These are phyloP conservation scores for Datnioides undecimradiatus DNA, from an alignment of 2,113 vertebrate genomes.

Conservation along the genomic window DNA sequence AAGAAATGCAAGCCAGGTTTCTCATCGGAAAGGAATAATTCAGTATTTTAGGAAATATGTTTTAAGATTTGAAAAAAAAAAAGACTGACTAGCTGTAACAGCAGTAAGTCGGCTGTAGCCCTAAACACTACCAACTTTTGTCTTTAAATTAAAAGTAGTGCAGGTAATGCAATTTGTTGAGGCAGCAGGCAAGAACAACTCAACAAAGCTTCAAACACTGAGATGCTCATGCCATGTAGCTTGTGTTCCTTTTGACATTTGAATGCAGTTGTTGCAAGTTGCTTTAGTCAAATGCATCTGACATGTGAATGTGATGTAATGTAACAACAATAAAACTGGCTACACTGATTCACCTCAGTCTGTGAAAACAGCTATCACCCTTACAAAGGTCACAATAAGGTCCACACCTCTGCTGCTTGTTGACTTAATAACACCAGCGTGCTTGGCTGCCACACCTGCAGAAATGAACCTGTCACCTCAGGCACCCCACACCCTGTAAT, in stretches of 20 bases:
- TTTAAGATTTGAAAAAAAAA: too few species aligned
- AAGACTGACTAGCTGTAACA: too few species aligned
- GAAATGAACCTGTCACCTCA: background rate
- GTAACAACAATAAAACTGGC: background rate
- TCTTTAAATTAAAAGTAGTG: background rate
- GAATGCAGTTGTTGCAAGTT: background rate
- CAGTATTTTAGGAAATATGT: background rate
- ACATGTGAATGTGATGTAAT: background rate
- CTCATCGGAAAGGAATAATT: background rate
- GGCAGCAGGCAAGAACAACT: background rate
- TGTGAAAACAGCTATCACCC: constrained; percentile 3
- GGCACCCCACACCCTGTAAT: constrained; percentile 29
- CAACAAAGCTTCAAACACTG: background rate
- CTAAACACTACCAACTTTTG: background rate
- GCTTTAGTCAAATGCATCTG: background rate
- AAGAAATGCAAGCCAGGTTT: background rate
- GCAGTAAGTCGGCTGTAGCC: background rate
- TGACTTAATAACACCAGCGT: background rate
- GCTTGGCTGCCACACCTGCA: constrained; percentile 38
- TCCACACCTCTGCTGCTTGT: background rate
- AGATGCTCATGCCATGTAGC: background rate
- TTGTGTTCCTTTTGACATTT: background rate
- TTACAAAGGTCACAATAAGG: background rate
- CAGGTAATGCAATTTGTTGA: background rate
- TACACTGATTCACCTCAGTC: background rate